phyloP scores from a whole-genome alignment of 1,140 invertebrate genomes.

The Semibalanus balanoides region DNA sequence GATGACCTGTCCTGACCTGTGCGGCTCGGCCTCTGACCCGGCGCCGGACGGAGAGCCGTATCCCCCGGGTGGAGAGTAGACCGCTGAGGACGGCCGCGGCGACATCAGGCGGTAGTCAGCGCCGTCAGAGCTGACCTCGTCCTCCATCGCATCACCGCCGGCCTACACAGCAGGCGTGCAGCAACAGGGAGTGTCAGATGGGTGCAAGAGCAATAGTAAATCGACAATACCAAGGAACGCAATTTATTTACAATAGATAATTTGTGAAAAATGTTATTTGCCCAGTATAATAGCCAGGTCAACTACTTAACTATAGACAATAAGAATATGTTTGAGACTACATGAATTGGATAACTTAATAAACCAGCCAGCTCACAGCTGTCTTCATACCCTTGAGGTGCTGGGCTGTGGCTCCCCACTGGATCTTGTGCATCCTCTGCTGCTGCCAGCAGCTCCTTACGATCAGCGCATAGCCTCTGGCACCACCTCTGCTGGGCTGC shows the following conservation, averaged over 20 bases:
- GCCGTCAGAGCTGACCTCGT: not conserved
- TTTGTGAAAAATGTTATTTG: no score
- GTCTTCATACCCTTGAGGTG: not conserved
- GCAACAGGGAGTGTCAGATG: no score
- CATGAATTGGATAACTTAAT: no score
- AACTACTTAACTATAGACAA: no score
- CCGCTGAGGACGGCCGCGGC: not conserved
- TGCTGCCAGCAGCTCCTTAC: not conserved
- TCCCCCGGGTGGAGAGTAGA: not conserved
- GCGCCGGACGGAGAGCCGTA: not conserved
- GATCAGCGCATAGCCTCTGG: not conserved
- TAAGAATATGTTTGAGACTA: no score
- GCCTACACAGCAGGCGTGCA: not conserved
- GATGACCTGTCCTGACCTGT: not conserved
- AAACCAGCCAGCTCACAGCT: no score
- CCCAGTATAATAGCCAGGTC: no score
- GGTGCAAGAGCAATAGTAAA: no score
- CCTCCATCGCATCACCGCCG: no score
- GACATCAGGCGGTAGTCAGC: not conserved
- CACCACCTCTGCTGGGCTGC: no score
- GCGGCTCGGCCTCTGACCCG: not conserved
- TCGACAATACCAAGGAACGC: no score
- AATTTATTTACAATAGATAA: no score
- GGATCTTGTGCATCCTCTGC: not conserved
- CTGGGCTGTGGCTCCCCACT: not conserved